These are phyloP conservation scores for Natator depressus DNA, from an alignment of 2,113 vertebrate genomes.

Conservation along the genomic window DNA sequence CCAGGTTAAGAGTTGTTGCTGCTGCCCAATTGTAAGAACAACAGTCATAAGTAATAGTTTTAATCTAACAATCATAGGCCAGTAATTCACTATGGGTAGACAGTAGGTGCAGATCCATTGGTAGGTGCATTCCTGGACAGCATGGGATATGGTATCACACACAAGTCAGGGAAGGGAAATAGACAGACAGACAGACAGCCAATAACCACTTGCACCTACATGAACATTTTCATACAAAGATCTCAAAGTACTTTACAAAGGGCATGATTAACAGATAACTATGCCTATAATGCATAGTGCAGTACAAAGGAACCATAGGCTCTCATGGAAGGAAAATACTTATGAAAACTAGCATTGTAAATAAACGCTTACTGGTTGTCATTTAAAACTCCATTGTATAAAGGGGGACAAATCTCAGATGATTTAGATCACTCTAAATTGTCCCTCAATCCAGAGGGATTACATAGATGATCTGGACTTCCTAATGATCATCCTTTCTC, in stretches of 20 bases:
- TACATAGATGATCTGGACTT: neutral
- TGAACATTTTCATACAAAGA: neutral
- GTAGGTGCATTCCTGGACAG: neutral
- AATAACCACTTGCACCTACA: neutral
- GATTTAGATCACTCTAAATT: neutral
- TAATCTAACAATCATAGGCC: neutral
- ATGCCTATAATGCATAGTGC: neutral
- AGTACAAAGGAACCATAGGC: neutral
- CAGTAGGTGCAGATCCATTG: neutral
- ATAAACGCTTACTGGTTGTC: neutral
- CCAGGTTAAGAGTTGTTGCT: neutral
- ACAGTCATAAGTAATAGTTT: neutral
- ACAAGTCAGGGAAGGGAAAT: neutral
- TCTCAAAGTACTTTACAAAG: neutral
- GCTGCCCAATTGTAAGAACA: neutral
- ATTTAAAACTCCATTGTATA: neutral
- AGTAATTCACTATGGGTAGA: neutral
- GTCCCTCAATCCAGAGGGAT: neutral
- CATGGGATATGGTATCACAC: neutral
- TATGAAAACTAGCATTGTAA: neutral
- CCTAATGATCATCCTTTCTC: neutral
- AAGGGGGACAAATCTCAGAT: neutral
- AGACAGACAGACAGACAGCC: neutral
- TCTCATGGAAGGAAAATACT: neutral
- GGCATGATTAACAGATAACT: neutral